Base-by-base conservation (phyloP, 2,113 vertebrate species). In the Desmodus rotundus region DNA sequence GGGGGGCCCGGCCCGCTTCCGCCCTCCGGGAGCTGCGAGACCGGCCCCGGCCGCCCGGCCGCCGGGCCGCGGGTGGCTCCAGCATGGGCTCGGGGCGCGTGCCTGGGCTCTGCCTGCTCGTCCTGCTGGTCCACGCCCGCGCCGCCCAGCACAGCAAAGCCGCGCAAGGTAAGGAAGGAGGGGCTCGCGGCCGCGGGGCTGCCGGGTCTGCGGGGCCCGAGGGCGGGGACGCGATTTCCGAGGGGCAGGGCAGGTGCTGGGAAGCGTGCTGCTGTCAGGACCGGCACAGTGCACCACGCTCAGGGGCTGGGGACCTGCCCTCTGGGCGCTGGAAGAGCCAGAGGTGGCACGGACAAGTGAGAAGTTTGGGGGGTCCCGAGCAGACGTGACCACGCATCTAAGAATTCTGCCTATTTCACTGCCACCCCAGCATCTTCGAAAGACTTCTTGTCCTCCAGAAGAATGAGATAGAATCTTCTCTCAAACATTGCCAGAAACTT, bases 101-200 rank as follows among this genome's bases (percentile, higher is more conserved):
- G 98, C 98, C 99, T 93, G 98, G 98, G 98, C 98, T 99, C 97
- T 99, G 98, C 98, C 97, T 99, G 98, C 98, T 99, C 36, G 98
- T 98, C 98, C 98, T 99, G 98, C 99, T 99, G 98, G 99, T 99
- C 97, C 98, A 98, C 98, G 98, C 98, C 97, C 98, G 98, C 96
- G 98, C 96, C 97, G 98, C 98, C 95, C 98, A 98, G 98, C 99
- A 98, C 97, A 99, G 98, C 98, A 99, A 98, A 99, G 98, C 98
- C 97, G 96, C 98, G 97, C 99, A 99, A 99, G 99, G 99, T 99
- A 99, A 99, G 99, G 93, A 81, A 94, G 77, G 70, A 77, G 95
- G 87, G 63, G 74, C 76, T 83, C n/a, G 45, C 36, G 56, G 93
- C 56, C 15, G 76, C 68, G 28, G 85, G 85, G 50, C 90, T 36